Conservation (phyloP, 1,140 invertebrate genomes). For the Zaprionus camerounensis region DNA sequence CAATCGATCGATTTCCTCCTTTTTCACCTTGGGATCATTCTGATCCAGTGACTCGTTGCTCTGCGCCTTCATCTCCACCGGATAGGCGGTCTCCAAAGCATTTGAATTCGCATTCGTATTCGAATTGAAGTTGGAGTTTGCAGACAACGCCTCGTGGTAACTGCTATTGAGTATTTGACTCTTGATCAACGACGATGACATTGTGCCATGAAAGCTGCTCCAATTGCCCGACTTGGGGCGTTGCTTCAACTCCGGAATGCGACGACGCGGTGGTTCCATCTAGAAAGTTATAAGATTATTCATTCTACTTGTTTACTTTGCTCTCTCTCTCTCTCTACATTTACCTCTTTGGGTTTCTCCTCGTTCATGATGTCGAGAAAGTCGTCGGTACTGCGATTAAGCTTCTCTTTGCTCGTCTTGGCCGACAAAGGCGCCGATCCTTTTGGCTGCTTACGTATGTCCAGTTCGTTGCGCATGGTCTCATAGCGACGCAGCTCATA, state of each 20-base stretch:
- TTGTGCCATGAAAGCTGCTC: slow-evolving; percentile 85
- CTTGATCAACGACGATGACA: slow-evolving; percentile 78
- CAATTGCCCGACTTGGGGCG: slow-evolving; percentile 89
- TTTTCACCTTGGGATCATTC: slow-evolving; percentile 87
- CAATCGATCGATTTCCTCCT: slow-evolving; percentile 93
- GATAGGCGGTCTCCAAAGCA: slow-evolving; percentile 26
- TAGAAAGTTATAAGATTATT: slow-evolving; percentile 2
- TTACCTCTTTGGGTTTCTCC: slow-evolving; percentile 81
- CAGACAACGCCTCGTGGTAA: slow-evolving; percentile 87
- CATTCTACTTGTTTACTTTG: background rate
- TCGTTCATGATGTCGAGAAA: slow-evolving; percentile 84
- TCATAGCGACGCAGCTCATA: slow-evolving; percentile 96
- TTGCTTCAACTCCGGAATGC: slow-evolving; percentile 88
- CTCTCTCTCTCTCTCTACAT: background rate
- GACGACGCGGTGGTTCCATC: slow-evolving; percentile 88
- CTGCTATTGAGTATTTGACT: slow-evolving; percentile 86
- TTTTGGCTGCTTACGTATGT: slow-evolving; percentile 86
- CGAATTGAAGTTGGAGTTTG: slow-evolving; percentile 42
- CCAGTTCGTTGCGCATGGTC: slow-evolving; percentile 96
- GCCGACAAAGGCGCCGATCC: slow-evolving; percentile 73
- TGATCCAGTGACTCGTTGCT: slow-evolving; percentile 85
- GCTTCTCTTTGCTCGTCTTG: slow-evolving; percentile 77
- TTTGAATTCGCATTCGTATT: slow-evolving; percentile 17
- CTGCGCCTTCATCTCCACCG: slow-evolving; percentile 68
- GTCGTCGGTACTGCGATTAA: slow-evolving; percentile 79